Evolutionary conservation across 2,797 vertebrate genomes (phyloP).

Genomic region (Phyllotis vaccarum): DNA sequence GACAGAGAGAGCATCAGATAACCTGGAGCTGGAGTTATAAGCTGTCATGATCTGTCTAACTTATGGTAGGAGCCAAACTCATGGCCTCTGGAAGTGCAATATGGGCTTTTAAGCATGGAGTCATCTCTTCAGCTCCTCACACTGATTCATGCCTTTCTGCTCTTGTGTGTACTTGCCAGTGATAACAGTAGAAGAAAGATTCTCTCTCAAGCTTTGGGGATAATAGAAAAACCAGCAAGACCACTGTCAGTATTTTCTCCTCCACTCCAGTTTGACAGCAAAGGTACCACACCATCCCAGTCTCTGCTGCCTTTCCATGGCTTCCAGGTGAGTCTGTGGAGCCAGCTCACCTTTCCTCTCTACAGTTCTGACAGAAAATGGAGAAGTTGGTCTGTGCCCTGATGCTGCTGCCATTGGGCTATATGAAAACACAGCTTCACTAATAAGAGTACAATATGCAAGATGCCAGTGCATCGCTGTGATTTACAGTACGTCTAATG

Average conservation of each 20-base stretch:
- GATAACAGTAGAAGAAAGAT: not conserved
- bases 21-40: not conserved
- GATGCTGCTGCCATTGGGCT: not conserved
- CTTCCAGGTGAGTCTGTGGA: constrained; percentile 34
- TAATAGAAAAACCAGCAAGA: constrained; percentile 14
- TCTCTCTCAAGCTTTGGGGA: not conserved
- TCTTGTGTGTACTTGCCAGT: not conserved
- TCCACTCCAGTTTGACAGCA: not conserved
- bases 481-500: constrained; percentile 93
- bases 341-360: not conserved
- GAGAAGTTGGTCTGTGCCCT: not conserved
- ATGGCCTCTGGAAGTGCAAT: not conserved
- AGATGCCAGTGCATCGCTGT: constrained; percentile 87
- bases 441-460: constrained; percentile 88
- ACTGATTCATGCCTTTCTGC: not conserved
- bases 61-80: not conserved
- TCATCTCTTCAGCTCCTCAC: not conserved
- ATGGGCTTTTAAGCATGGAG: not conserved
- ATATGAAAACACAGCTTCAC: constrained; percentile 80
- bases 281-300: not conserved
- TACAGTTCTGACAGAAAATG: constrained; percentile 14
- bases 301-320: accelerated
- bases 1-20: not conserved
- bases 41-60: not conserved
- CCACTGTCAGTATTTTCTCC: not conserved